Conservation (phyloP, 2,113 vertebrate genomes). For the Myotis brandtii region DNA sequence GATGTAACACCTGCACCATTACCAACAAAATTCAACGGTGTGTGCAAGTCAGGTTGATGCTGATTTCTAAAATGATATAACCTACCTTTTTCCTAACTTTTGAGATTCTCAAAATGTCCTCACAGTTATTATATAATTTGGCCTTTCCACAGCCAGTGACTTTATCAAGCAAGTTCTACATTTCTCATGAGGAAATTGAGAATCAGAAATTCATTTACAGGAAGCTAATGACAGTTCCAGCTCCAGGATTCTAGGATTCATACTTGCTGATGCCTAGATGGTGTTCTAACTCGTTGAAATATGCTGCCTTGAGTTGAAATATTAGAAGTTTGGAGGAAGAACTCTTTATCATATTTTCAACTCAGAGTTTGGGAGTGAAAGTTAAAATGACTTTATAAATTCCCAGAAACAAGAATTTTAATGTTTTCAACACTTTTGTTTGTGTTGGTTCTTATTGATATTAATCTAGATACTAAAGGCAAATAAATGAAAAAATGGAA, state of each 20-base stretch:
- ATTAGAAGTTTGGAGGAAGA: neutral
- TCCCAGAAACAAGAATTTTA: neutral
- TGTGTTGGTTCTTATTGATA: neutral
- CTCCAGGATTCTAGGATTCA: neutral
- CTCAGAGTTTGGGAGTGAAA: neutral
- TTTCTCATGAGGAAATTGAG: neutral
- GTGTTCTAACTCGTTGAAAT: neutral
- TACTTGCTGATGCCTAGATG: neutral
- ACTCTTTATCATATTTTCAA: neutral
- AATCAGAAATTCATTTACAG: neutral
- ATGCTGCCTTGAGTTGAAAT: neutral
- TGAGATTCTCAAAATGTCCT: neutral
- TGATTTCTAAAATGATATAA: neutral
- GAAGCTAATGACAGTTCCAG: neutral
- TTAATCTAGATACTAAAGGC: neutral
- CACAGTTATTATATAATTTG: neutral
- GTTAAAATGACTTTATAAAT: slow-evolving; percentile 14
- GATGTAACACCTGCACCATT: neutral
- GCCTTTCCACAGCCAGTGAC: neutral
- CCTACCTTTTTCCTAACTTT: neutral
- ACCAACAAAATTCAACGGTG: neutral
- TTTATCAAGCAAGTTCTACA: neutral
- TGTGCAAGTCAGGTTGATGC: neutral
- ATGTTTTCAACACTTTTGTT: neutral
- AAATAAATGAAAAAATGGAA: slow-evolving; percentile 20